phyloP scores from a whole-genome alignment of 2,113 vertebrate species.

The Neomonachus schauinslandi region DNA sequence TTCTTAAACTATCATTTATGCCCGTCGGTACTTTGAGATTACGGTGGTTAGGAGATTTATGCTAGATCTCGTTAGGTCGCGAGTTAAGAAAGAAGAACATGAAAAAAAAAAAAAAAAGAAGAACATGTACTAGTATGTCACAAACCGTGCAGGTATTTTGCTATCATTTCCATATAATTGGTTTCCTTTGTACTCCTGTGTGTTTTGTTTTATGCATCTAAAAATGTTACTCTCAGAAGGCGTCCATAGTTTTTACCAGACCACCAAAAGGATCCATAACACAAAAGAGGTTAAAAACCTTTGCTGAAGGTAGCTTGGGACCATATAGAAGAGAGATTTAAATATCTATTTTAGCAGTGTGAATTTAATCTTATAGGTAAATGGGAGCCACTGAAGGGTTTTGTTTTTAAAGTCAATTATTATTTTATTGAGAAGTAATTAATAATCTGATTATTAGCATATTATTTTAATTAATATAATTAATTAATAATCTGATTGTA shows the following conservation, averaged over 20 bases:
- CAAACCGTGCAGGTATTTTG: neutral
- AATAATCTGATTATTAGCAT: neutral
- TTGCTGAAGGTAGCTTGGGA: neutral
- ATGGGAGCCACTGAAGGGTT: neutral
- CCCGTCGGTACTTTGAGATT: neutral
- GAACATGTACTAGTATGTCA: neutral
- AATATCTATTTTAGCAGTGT: neutral
- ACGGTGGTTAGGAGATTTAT: neutral
- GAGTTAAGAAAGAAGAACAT: conserved; percentile 1
- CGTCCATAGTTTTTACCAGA: neutral
- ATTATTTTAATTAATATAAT: too few relatives aligned
- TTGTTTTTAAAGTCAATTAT: neutral
- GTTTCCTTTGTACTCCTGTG: neutral
- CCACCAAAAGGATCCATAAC: neutral
- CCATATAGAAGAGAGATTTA: neutral
- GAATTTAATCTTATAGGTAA: neutral
- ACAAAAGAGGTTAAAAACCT: neutral
- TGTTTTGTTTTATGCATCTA: neutral
- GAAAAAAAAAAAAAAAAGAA: too few relatives aligned
- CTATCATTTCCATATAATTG: neutral
- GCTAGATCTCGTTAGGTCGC: neutral
- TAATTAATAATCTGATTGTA: neutral
- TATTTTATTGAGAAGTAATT: neutral
- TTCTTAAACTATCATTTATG: neutral
- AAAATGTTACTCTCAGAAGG: neutral